Percentiles rank a stretch among this genome's conserved stretches.
phyloP scores from a whole-genome alignment of 2,797 vertebrate species.

The Oophaga sylvatica region DNA sequence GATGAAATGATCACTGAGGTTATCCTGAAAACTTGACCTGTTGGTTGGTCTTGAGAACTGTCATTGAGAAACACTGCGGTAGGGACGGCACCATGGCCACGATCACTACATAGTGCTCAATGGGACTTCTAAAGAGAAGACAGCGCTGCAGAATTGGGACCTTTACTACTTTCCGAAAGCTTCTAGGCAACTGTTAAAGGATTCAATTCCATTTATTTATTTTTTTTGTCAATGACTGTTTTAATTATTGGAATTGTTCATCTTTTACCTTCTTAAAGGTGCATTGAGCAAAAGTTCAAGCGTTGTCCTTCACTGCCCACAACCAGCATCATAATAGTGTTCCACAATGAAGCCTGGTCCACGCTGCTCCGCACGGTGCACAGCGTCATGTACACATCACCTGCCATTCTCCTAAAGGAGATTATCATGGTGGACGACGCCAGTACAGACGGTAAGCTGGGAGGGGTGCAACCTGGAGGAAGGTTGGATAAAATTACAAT shows the following conservation, averaged over 20 bases:
- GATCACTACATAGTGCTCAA: too few species aligned
- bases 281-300: conserved; percentile 96
- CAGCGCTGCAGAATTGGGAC: too few species aligned
- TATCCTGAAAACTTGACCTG: too few species aligned
- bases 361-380: conserved; percentile 94
- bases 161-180: too few species aligned
- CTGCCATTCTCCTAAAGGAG: conserved; percentile 93
- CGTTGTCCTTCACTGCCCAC: conserved; percentile 90
- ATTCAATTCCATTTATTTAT: background rate
- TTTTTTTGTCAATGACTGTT: background rate
- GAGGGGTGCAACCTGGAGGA: background rate
- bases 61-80: too few species aligned
- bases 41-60: too few species aligned
- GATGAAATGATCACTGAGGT: too few species aligned
- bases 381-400: conserved; percentile 96
- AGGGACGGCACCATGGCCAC: too few species aligned
- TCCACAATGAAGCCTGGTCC: conserved; percentile 98
- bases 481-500: background rate
- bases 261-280: conserved; percentile 76
- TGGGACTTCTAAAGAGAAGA: too few species aligned
- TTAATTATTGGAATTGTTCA: background rate
- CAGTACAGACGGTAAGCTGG: conserved; percentile 88
- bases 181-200: too few species aligned
- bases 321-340: conserved; percentile 97
- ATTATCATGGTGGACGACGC: conserved; percentile 98